These are phyloP conservation scores for Lepidurus apus DNA, from an alignment of 1,140 invertebrate genomes.

Conservation along the genomic window DNA sequence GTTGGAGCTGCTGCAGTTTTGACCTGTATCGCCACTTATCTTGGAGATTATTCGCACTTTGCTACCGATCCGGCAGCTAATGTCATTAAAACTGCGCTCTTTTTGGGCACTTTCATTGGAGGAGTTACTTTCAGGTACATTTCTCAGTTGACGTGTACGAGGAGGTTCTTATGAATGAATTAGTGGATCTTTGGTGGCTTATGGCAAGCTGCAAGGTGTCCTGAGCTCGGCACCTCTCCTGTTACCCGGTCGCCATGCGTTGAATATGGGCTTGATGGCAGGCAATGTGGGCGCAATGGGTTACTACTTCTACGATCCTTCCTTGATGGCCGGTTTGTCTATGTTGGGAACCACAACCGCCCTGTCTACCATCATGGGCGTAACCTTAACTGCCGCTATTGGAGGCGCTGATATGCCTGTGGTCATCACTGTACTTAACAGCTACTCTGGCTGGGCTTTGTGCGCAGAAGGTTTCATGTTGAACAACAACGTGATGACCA, in stretches of 20 bases:
- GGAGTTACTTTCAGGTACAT: constrained; percentile 73
- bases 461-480: constrained; percentile 90
- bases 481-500: constrained; percentile 86
- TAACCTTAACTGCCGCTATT: constrained; percentile 81
- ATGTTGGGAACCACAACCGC: constrained; percentile 67
- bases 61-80: constrained; percentile 74
- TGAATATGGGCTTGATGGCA: constrained; percentile 62
- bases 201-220: constrained; percentile 81
- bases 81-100: constrained; percentile 79
- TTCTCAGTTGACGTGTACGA: neutral
- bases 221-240: constrained; percentile 71
- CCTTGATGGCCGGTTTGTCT: constrained; percentile 54
- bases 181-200: constrained; percentile 81
- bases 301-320: constrained; percentile 59
- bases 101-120: constrained; percentile 84
- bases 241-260: constrained; percentile 71
- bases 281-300: constrained; percentile 66
- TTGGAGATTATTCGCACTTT: constrained; percentile 75
- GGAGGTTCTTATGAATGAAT: constrained; percentile 38
- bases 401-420: constrained; percentile 92
- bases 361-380: constrained; percentile 69
- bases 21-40: constrained; percentile 76
- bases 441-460: constrained; percentile 50
- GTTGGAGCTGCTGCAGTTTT: constrained; percentile 81
- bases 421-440: constrained; percentile 86